phyloP scores from a whole-genome alignment of 2,797 vertebrate genomes.

The Salarias fasciatus region DNA sequence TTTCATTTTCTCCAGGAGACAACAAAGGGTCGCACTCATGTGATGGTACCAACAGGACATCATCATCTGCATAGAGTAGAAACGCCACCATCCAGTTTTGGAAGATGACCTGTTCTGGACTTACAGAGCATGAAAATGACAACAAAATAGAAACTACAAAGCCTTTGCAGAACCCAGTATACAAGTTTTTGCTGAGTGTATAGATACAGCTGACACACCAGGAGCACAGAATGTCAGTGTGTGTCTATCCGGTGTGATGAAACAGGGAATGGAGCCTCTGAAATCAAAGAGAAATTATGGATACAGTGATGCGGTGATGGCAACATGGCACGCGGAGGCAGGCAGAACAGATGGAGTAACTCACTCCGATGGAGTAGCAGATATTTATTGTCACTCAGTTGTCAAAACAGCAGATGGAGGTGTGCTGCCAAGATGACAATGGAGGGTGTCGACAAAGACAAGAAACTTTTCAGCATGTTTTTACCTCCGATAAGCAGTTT shows the following conservation, averaged over 20 bases:
- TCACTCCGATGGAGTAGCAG: conserved; percentile 60
- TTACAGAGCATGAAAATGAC: too few species aligned
- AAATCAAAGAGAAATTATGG: conserved; percentile 71
- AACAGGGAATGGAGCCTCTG: conserved; percentile 29
- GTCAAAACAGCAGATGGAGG: conserved; percentile 79
- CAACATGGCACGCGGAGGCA: conserved; percentile 39
- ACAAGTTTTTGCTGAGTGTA: too few species aligned
- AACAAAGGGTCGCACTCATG: too few species aligned
- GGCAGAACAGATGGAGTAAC: conserved; percentile 74
- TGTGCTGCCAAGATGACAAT: conserved; percentile 49
- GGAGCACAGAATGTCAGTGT: conserved; percentile 29
- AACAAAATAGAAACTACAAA: too few species aligned
- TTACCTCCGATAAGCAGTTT: too few species aligned
- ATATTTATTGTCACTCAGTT: conserved; percentile 58
- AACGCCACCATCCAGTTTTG: too few species aligned
- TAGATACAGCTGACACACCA: not conserved
- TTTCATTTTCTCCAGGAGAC: too few species aligned
- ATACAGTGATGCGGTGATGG: conserved; percentile 47
- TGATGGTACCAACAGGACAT: too few species aligned
- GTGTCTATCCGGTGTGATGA: conserved; percentile 35
- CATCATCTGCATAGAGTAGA: too few species aligned
- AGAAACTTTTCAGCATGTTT: conserved; percentile 23
- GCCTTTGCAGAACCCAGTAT: too few species aligned
- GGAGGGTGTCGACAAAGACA: conserved; percentile 15
- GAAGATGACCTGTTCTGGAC: too few species aligned